Percentiles rank a stretch among this genome's conserved stretches.
Evolutionary conservation across 2,888 invertebrate genomes (phyloP).

Genomic region (Vanessa cardui): DNA sequence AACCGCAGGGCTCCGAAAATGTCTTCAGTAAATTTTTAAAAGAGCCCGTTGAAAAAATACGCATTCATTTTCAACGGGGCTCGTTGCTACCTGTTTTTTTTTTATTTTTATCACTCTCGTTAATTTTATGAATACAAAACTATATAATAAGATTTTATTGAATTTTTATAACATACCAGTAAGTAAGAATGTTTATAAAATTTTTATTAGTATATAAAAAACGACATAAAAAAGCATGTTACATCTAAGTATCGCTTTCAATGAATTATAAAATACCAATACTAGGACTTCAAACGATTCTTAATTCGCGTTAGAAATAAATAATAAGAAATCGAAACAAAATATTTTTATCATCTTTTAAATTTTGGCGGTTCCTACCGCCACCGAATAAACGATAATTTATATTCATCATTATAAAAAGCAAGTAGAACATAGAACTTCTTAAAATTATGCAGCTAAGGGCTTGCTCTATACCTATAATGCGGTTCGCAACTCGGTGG

Average conservation of each 20-base stretch:
- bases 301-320: no score
- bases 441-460: conserved; percentile 31
- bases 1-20: conserved; percentile 67
- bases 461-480: conserved; percentile 46
- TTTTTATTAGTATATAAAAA: no score
- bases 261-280: no score
- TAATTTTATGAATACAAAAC: conserved; percentile 51
- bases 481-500: conserved; percentile 62
- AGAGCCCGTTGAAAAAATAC: conserved; percentile 62
- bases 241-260: no score
- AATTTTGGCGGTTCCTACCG: no score
- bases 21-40: conserved; percentile 62
- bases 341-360: no score
- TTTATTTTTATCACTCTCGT: conserved; percentile 55
- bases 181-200: background rate
- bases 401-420: background rate
- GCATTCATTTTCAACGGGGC: conserved; percentile 56
- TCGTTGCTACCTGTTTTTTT: conserved; percentile 32
- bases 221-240: no score
- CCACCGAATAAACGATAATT: no score
- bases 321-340: no score
- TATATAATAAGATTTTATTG: conserved; percentile 12
- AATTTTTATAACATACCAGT: background rate
- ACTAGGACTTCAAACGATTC: no score
- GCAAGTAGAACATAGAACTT: conserved; percentile 8